Conservation (phyloP, 2,797 vertebrate genomes). For the Bradypus variegatus region DNA sequence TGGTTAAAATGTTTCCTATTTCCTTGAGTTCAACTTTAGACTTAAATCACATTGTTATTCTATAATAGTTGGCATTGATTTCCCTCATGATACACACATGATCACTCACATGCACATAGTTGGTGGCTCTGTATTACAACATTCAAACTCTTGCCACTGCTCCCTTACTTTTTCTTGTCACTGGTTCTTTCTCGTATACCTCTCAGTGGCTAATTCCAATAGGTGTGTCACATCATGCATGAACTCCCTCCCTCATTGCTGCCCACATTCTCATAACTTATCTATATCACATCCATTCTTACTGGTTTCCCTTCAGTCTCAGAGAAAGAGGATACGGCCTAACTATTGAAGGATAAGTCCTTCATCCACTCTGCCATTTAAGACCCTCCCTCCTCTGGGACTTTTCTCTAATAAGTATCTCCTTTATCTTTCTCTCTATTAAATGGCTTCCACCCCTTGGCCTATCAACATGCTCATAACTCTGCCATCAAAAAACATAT, state of each 20-base stretch:
- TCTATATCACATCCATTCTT: not conserved
- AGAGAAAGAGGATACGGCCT: not conserved
- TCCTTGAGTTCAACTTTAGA: not conserved
- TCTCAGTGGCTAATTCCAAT: not conserved
- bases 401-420: not conserved
- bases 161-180: not conserved
- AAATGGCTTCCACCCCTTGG: not conserved
- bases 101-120: no score
- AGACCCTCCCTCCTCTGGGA: not conserved
- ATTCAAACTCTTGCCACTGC: not conserved
- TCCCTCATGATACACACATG: not conserved
- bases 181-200: not conserved
- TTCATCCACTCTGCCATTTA: not conserved
- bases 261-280: not conserved
- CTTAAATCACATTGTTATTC: conserved; percentile 6
- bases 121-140: not conserved
- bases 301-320: not conserved
- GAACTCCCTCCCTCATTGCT: not conserved
- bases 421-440: not conserved
- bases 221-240: not conserved
- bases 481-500: not conserved
- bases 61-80: not conserved
- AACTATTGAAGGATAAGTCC: not conserved
- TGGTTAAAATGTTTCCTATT: not conserved
- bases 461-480: not conserved